Evolutionary conservation across 2,113 vertebrate genomes (phyloP).

Genomic region (Mus musculus): GRCm39 chr13:68656501-68657000

Average conservation of each 20-base stretch:
- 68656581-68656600: background rate
- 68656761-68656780: background rate
- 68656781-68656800: background rate
- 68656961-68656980: background rate
- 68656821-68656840: background rate
- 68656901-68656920: background rate
- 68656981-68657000: background rate
- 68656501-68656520: no score
- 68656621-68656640: background rate
- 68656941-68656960: background rate
- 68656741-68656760: background rate
- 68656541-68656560: background rate
- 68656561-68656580: background rate
- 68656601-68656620: background rate
- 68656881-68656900: background rate
- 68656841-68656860: background rate
- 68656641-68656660: background rate
- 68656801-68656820: background rate
- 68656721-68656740: background rate
- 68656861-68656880: background rate
- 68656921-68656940: background rate
- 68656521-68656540: no score
- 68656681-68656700: background rate
- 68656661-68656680: background rate
- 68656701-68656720: background rate